Conservation (phyloP, 2,113 vertebrate species). For the Brienomyrus brachyistius region DNA sequence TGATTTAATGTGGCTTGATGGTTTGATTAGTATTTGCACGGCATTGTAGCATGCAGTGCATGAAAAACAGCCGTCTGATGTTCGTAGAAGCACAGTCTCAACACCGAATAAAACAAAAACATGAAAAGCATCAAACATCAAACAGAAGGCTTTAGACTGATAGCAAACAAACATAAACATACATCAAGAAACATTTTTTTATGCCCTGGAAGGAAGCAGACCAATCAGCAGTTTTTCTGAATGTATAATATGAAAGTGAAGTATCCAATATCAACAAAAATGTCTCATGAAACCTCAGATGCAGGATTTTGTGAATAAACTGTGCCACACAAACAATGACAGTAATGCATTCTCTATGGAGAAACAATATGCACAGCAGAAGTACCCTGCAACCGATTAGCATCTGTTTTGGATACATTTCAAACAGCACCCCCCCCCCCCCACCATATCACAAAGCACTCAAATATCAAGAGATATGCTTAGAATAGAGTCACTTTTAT, state of each 20-base stretch:
- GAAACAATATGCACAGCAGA: not conserved
- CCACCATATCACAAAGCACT: not conserved
- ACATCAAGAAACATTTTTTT: not conserved
- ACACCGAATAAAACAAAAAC: not conserved
- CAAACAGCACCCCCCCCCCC: not conserved
- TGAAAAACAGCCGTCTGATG: not conserved
- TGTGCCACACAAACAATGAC: not conserved
- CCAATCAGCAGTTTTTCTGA: not conserved
- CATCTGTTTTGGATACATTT: slow-evolving; percentile 1
- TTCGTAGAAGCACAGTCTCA: not conserved
- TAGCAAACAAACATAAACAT: not conserved
- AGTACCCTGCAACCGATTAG: not conserved
- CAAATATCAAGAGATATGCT: not conserved
- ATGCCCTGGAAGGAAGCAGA: not conserved
- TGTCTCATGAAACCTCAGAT: not conserved
- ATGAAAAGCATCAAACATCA: not conserved
- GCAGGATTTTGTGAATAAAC: not conserved
- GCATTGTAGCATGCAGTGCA: not conserved
- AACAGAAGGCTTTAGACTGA: not conserved
- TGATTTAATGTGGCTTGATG: not conserved
- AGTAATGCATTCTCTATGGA: not conserved
- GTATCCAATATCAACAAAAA: not conserved
- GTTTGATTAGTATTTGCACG: not conserved
- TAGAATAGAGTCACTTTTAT: not conserved
- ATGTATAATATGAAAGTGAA: not conserved